Percentiles rank a stretch among this genome's conserved stretches.
Evolutionary conservation across 2,888 invertebrate genomes (phyloP).

Genomic region (Dusona sp.): DNA sequence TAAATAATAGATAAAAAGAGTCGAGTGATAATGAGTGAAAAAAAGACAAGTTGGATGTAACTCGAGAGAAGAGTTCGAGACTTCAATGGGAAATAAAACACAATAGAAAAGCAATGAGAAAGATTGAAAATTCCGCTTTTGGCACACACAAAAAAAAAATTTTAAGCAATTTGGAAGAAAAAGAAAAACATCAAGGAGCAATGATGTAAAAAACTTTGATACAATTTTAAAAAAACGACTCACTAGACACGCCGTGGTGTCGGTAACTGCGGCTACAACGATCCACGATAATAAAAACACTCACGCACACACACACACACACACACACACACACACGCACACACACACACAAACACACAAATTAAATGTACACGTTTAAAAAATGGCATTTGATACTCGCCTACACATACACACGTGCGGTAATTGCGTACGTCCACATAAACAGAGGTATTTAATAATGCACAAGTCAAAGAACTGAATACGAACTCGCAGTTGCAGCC

Average conservation of each 20-base stretch:
- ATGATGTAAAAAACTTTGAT: conserved; percentile 59
- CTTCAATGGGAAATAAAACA: conserved; percentile 68
- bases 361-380: conserved; percentile 54
- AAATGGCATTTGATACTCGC: conserved; percentile 57
- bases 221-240: conserved; percentile 72
- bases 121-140: conserved; percentile 79
- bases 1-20: conserved; percentile 59
- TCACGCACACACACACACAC: not conserved
- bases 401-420: conserved; percentile 48
- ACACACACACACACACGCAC: conserved; percentile 23
- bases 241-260: conserved; percentile 68
- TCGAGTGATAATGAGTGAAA: conserved; percentile 69
- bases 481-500: conserved; percentile 82
- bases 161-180: conserved; percentile 38
- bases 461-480: conserved; percentile 71
- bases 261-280: conserved; percentile 69
- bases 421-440: conserved; percentile 47
- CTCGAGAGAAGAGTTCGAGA: conserved; percentile 69
- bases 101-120: conserved; percentile 69
- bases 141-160: conserved; percentile 79
- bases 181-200: conserved; percentile 62
- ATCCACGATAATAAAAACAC: conserved; percentile 56
- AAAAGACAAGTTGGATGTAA: conserved; percentile 66
- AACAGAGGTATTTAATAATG: conserved; percentile 54
- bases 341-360: conserved; percentile 33